phyloP scores from a whole-genome alignment of 30 jellyfish, hydroid and myxozoan genomes.

The Haliclystus octoradiatus region DNA sequence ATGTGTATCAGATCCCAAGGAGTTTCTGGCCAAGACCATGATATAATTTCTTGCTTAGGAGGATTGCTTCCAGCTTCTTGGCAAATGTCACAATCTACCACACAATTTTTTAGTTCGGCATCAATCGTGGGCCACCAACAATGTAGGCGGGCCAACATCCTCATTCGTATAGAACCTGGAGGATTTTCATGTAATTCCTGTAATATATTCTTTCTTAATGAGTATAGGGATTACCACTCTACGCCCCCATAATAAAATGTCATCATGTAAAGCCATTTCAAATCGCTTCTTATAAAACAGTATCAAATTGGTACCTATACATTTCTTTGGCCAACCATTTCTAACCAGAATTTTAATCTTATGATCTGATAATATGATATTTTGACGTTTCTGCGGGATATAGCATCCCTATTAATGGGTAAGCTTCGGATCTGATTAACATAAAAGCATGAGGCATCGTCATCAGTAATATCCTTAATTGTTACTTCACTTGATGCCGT shows the following conservation, averaged over 20 bases:
- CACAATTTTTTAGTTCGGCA: not conserved
- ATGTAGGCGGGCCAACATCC: not conserved
- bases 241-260: not conserved
- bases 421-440: not conserved
- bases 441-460: not conserved
- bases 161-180: not conserved
- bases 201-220: too few species aligned
- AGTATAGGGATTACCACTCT: not conserved
- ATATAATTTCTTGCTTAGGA: not conserved
- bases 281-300: not conserved
- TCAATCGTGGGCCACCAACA: not conserved
- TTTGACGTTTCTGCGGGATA: not conserved
- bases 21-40: not conserved
- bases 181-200: too few species aligned
- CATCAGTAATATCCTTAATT: too few species aligned
- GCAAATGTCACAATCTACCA: slow-evolving; percentile 1
- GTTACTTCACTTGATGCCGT: too few species aligned
- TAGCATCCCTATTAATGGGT: not conserved
- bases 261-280: not conserved
- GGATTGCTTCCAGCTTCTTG: not conserved
- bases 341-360: too few species aligned
- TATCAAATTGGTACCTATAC: not conserved
- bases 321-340: not conserved
- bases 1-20: not conserved
- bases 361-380: too few species aligned